Evolutionary conservation across 2,797 vertebrate species (phyloP).

Genomic region (Taenioides sp.): DNA sequence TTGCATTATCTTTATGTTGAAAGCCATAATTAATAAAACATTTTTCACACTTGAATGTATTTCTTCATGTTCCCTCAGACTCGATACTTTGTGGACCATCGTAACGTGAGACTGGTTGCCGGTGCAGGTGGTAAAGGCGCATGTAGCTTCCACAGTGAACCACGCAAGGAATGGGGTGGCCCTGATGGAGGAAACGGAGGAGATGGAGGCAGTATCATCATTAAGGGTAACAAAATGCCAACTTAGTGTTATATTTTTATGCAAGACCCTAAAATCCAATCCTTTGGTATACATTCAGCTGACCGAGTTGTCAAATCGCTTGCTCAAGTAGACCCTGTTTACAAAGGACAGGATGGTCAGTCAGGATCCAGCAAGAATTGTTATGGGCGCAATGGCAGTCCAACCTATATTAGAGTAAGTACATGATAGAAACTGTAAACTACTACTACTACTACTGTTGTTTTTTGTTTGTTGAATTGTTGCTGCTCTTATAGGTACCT

Average conservation of each 20-base stretch:
- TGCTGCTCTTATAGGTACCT: slow-evolving; percentile 80
- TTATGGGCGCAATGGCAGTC: slow-evolving; percentile 80
- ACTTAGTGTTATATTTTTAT: background rate
- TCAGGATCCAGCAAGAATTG: slow-evolving; percentile 87
- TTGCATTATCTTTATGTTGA: too few species aligned
- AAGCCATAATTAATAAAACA: background rate
- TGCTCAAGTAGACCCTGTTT: slow-evolving; percentile 77
- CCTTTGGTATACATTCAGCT: slow-evolving; percentile 70
- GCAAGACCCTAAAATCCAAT: background rate
- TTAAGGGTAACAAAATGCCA: slow-evolving; percentile 47
- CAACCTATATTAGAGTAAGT: slow-evolving; percentile 81
- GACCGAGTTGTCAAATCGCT: slow-evolving; percentile 86
- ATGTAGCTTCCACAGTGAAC: slow-evolving; percentile 90
- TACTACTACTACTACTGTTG: background rate
- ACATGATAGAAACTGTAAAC: too few species aligned
- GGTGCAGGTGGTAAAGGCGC: slow-evolving; percentile 86
- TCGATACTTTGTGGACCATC: slow-evolving; percentile 86
- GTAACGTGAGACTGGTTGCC: slow-evolving; percentile 82
- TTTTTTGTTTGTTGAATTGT: background rate
- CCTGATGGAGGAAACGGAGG: slow-evolving; percentile 95
- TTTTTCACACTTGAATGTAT: background rate
- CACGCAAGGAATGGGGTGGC: slow-evolving; percentile 92
- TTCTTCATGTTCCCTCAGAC: slow-evolving; percentile 72
- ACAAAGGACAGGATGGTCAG: slow-evolving; percentile 80
- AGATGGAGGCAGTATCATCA: slow-evolving; percentile 78